Evolutionary conservation across 1,140 invertebrate species (phyloP), one percentile per base, ranked within the genome.

Genomic region (Brachionus asplanchnoidis): DNA sequence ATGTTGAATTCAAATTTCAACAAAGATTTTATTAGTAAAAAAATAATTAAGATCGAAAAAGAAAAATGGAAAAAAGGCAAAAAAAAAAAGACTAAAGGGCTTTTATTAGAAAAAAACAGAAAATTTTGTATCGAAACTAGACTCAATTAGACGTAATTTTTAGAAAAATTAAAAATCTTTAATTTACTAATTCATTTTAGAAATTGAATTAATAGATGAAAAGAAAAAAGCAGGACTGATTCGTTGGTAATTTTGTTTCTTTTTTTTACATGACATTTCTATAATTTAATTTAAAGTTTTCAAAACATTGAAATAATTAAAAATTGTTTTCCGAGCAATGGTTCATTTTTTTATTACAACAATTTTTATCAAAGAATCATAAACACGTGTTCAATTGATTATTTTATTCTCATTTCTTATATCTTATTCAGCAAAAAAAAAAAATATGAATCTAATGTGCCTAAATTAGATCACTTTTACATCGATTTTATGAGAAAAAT

Each of bases 351-450:
- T 73, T 32, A 68, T 32, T 12, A 26, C n/a, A 36, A 36, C 23
- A 68, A 28, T 68, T 68, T 28, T 23, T 32, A 32, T n/a, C 32
- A 68, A 32, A 36, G 20, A 68, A 68, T 68, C 23, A 68, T 36
- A 68, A 68, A 68, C 32, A 68, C 65, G 4, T 68, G 65, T 36
- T 68, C 28, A 12, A 68, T 68, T 32, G 65, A 68, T 68, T 68
- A 68, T 68, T 68, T 68, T 68, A 32, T 68, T 28, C 65, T 68
- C 65, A 28, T 68, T 68, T 68, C 26, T 68, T 26, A 68, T 68
- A 36, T 68, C 23, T 9, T 68, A 32, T 68, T 14, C 11, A 23
- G 9, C 11, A 68, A 68, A 68, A 68, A 68, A 68, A 68, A 68
- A 14, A 28, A 68, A n/a, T 36, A 68, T 68, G 32, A 36, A 68